Conservation (phyloP, 2,888 invertebrate genomes). For the Galerucella nymphaeae region DNA sequence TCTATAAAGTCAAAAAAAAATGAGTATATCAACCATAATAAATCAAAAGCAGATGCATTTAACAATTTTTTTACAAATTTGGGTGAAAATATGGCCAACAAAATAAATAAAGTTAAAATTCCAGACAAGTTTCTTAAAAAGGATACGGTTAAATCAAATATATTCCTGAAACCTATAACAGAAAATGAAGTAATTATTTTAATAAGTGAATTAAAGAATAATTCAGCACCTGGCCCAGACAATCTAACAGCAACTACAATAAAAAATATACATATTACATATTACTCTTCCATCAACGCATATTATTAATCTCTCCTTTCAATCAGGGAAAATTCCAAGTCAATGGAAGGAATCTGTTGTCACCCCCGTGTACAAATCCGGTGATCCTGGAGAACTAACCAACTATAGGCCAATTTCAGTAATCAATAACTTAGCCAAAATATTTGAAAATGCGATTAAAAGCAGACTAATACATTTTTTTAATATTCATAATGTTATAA, state of each 20-base stretch:
- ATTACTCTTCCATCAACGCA: constrained; percentile 22
- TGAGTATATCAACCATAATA: constrained; percentile 14
- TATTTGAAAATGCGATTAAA: constrained; percentile 25
- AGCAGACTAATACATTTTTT: constrained; percentile 16
- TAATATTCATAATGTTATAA: constrained; percentile 17
- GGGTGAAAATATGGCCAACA: constrained; percentile 21
- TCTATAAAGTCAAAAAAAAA: too few relatives aligned
- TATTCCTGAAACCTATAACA: constrained; percentile 9
- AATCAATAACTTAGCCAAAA: constrained; percentile 25
- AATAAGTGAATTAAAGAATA: constrained; percentile 25
- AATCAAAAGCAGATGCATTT: constrained; percentile 9
- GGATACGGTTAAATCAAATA: too few relatives aligned
- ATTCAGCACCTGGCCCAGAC: constrained; percentile 24
- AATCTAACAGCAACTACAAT: constrained; percentile 17
- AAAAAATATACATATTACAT: constrained; percentile 23
- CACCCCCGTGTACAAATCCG: too few relatives aligned
- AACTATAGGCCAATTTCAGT: too few relatives aligned
- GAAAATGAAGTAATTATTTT: constrained; percentile 16
- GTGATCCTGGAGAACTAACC: too few relatives aligned
- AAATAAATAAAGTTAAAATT: too few relatives aligned
- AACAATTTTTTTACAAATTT: constrained; percentile 22
- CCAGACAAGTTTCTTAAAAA: too few relatives aligned
- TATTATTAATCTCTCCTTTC: too few relatives aligned
- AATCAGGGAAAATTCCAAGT: too few relatives aligned
- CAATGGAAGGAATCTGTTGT: too few relatives aligned